Evolutionary conservation across 2,888 invertebrate genomes (phyloP).

Genomic region (Drosophila helvetica): DNA sequence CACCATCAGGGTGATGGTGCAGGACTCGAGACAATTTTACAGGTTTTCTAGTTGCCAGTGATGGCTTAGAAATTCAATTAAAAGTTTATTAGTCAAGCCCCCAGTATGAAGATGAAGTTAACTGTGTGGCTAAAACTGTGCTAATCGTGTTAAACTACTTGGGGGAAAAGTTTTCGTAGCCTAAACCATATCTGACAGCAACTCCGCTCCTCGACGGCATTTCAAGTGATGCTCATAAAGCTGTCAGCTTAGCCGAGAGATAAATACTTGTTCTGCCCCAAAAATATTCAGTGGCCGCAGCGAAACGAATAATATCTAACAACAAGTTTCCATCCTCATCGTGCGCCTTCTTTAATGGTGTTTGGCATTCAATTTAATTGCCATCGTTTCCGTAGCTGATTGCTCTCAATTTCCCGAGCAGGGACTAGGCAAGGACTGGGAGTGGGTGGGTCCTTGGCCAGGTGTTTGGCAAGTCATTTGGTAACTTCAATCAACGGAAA

Average conservation of each 20-base stretch:
- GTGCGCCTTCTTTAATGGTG: constrained; percentile 50
- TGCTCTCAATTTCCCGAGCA: constrained; percentile 47
- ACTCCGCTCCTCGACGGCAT: not conserved
- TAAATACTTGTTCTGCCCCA: constrained; percentile 11
- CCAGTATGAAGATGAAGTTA: constrained; percentile 44
- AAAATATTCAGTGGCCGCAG: too few species aligned
- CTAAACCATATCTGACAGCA: constrained; percentile 25
- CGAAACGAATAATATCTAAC: too few species aligned
- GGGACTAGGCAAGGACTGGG: constrained; percentile 19
- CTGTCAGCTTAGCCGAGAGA: constrained; percentile 33
- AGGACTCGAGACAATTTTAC: constrained; percentile 11
- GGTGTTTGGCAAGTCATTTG: constrained; percentile 53
- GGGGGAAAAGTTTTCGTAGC: constrained; percentile 31
- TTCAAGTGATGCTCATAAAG: constrained; percentile 17
- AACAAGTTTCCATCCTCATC: not conserved
- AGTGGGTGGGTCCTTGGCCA: constrained; percentile 26
- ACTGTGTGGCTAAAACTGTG: constrained; percentile 56
- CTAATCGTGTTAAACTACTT: constrained; percentile 59
- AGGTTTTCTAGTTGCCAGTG: constrained; percentile 41
- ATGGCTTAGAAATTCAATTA: constrained; percentile 65
- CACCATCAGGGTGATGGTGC: constrained; percentile 38
- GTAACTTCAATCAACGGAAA: constrained; percentile 75
- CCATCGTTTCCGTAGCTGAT: constrained; percentile 55
- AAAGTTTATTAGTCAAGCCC: constrained; percentile 59
- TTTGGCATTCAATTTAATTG: constrained; percentile 72